phyloP scores from a whole-genome alignment of 2,113 vertebrate species.

The Ammodytes dubius region DNA sequence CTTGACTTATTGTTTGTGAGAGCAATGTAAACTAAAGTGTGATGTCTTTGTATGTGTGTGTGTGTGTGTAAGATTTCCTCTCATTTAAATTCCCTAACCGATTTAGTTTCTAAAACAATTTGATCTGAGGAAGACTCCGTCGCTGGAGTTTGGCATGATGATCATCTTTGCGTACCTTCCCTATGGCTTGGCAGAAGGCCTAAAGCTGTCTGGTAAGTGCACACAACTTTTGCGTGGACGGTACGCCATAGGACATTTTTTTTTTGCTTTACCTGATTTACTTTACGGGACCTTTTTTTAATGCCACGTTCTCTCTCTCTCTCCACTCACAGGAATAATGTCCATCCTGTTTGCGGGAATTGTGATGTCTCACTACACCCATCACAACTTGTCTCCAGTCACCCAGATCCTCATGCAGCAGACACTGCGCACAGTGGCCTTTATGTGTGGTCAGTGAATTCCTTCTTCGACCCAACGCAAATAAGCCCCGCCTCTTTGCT shows the following conservation, averaged over 20 bases:
- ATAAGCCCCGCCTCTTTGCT: neutral
- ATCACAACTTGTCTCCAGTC: slow-evolving; percentile 97
- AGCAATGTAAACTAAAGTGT: neutral
- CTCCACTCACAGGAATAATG: slow-evolving; percentile 91
- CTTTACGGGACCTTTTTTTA: neutral
- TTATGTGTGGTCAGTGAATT: slow-evolving; percentile 94
- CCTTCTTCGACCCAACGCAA: neutral
- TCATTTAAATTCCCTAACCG: slow-evolving; percentile 66
- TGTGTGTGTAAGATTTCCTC: neutral
- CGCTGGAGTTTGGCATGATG: slow-evolving; percentile 99
- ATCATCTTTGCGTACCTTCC: slow-evolving; percentile 99
- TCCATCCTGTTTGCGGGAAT: slow-evolving; percentile 98
- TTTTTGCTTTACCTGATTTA: neutral
- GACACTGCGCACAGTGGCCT: slow-evolving; percentile 95
- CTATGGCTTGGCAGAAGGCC: slow-evolving; percentile 96
- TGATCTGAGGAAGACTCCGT: slow-evolving; percentile 97
- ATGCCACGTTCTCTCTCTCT: neutral
- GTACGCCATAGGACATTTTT: neutral
- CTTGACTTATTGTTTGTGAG: slow-evolving; percentile 67
- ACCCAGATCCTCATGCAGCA: slow-evolving; percentile 99
- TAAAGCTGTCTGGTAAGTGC: slow-evolving; percentile 93
- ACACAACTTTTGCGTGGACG: neutral
- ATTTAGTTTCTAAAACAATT: slow-evolving; percentile 93
- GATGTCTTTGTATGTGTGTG: neutral
- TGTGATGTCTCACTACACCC: slow-evolving; percentile 99